These are phyloP conservation scores for Drosophila rubida DNA, from an alignment of 2,888 invertebrate species.

Conservation along the genomic window DNA sequence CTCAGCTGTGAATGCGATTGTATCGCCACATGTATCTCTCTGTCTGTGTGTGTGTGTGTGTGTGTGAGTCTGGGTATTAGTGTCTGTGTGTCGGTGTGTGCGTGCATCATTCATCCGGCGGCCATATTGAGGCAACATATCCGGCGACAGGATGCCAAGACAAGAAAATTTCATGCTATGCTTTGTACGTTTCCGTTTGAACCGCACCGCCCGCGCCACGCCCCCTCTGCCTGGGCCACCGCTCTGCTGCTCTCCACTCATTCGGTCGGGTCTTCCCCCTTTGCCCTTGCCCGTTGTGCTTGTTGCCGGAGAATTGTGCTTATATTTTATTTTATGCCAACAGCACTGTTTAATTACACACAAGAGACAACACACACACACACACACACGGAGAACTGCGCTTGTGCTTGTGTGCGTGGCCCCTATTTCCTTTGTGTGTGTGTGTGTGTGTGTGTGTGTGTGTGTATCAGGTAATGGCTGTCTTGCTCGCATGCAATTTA, in stretches of 20 bases:
- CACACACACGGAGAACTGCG: slow-evolving; percentile 32
- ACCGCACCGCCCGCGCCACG: not conserved
- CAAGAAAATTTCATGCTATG: slow-evolving; percentile 79
- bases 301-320: slow-evolving; percentile 56
- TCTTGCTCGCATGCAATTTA: slow-evolving; percentile 78
- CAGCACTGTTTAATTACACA: slow-evolving; percentile 80
- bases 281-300: slow-evolving; percentile 30
- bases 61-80: not conserved
- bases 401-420: slow-evolving; percentile 27
- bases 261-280: slow-evolving; percentile 16
- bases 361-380: slow-evolving; percentile 69
- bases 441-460: slow-evolving; percentile 26
- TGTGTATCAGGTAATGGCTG: slow-evolving; percentile 70
- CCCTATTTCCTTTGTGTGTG: slow-evolving; percentile 37
- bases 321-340: slow-evolving; percentile 81
- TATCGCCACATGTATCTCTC: slow-evolving; percentile 31
- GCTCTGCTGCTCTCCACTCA: not conserved
- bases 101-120: slow-evolving; percentile 79
- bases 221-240: not conserved
- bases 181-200: slow-evolving; percentile 73
- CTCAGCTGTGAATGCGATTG: slow-evolving; percentile 37
- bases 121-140: slow-evolving; percentile 81
- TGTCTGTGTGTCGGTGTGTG: slow-evolving; percentile 40
- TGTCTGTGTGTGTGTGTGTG: slow-evolving; percentile 26
- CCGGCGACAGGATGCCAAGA: slow-evolving; percentile 81